Evolutionary conservation across 2,797 vertebrate species (phyloP), one percentile per base, ranked within the genome.

Genomic region (Craterocephalus amniculus): DNA sequence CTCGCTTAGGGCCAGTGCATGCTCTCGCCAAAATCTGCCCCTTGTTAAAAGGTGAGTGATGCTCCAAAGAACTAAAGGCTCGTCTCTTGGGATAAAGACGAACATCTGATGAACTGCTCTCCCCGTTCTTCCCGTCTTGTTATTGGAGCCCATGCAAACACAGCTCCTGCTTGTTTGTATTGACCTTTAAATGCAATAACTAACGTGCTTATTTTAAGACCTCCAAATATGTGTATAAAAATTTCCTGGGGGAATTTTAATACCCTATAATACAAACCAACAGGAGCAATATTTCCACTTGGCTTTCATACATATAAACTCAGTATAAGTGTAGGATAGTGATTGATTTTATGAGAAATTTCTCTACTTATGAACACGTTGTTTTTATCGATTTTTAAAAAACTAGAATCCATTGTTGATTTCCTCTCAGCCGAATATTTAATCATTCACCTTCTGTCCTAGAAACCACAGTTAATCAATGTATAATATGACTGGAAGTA

Each of bases 41-140:
- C 13, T 78, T 95, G 57, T 84, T 95, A 16, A 95, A 95, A 95
- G 94, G 94, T 95, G 80, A 91, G 93, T 87, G 49, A 70, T 48
- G 61, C 12, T 71, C n/a, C 45, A 49, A 65, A 14, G 22, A 14
- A 31, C 9, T 52, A 3, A 35, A 59, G 8, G 7, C 6, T 69
- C 31, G 10, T 38, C 32, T 40, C 1, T 26, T 22, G 34, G 55
- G 58, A 51, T 6, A 2, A 4, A 24, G 43, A 67, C 24, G 13
- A 68, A 29, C 10, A 29, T 65, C 48, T n/a, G n/a, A 54, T 38
- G 3, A 2, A 12, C 13, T 55, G 67, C 22, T 13, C 7, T 35
- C 29, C 3, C 13, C 5, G 26, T 43, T 3, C 43, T 40, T 69
- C 55, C 14, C 4, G 7, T 27, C 8, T 52, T 54, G 1, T 14